A percentile compares a stretch with the other conserved stretches of the same genome.
These are phyloP conservation scores for Netelia virgata DNA, from an alignment of 2,888 invertebrate genomes.

Conservation along the genomic window DNA sequence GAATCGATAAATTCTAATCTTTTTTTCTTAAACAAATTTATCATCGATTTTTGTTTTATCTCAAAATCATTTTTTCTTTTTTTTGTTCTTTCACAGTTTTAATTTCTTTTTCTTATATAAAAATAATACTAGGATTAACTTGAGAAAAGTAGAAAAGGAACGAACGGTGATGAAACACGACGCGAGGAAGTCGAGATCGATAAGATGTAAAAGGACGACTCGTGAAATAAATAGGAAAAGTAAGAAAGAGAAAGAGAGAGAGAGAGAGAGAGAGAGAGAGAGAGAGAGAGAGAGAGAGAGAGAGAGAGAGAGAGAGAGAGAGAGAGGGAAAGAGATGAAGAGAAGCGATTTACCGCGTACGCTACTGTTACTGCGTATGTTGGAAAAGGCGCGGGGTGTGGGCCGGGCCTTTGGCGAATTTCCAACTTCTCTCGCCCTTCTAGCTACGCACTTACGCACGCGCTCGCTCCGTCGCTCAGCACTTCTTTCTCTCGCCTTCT, in stretches of 20 bases:
- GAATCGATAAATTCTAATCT: no score
- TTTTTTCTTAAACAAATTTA: no score
- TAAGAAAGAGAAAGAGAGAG: no score
- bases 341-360: background rate
- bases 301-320: no score
- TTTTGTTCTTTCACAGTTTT: background rate
- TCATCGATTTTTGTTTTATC: no score
- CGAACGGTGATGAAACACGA: background rate
- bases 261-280: no score
- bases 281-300: no score
- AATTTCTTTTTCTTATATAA: background rate
- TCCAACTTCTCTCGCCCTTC: slow-evolving; percentile 10
- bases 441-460: no score
- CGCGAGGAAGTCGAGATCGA: slow-evolving; percentile 25
- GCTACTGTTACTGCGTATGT: background rate
- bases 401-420: slow-evolving; percentile 33
- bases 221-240: background rate
- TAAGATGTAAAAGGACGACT: slow-evolving; percentile 13
- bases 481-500: background rate
- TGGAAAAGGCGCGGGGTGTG: slow-evolving; percentile 31
- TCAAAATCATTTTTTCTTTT: background rate
- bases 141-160: slow-evolving; percentile 13
- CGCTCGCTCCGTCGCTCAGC: no score
- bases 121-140: background rate
- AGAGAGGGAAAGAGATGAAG: no score